Base-by-base conservation (phyloP, 1,140 invertebrate genomes). In the Araneus ventricosus region DNA sequence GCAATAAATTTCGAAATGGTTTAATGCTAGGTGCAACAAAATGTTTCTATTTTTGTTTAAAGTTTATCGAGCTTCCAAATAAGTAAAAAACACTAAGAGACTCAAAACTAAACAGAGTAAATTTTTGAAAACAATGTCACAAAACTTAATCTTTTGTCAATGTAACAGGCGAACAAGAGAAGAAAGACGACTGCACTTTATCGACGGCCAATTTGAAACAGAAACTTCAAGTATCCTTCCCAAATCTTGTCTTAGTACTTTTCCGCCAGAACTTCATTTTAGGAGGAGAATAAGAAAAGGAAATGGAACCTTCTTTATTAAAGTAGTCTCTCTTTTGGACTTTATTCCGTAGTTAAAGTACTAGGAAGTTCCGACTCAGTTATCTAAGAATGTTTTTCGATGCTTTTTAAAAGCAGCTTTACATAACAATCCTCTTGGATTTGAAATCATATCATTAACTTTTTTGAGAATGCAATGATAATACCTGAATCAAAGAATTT, bases 141-240 rank as follows among this genome's bases (percentile, higher is more conserved):
- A 7, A n/a, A 67, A 67, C 27, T 67, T 67, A 67, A 67, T 67
- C 63, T 67, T 67, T 67, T 67, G 63, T 67, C 63, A 67, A n/a
- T 30, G n/a, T 30, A 67, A 67, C 27, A 27, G n/a, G 10, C n/a
- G 63, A 27, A n/a, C n/a, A 67, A 27, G 63, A 67, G 10, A 67
- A 67, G n/a, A 67, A 67, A 30, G 63, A 67, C 63, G 63, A 27
- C 24, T 67, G 8, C 24, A 67, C 63, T 67, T 67, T 27, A 67
- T 67, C 63, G n/a, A 27, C 7, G 63, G 63, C 45, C 63, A 67
- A 67, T 67, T 67, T 67, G 63, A 67, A 67, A 67, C 63, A 67
- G 63, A 67, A 67, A 67, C 63, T 67, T 67, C n/a, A 27, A 67
- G 63, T 27, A n/a, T 67, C 63, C 63, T 67, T 67, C 27, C 63